Conservation (phyloP, 2,113 vertebrate genomes). For the Labeo rohita region DNA sequence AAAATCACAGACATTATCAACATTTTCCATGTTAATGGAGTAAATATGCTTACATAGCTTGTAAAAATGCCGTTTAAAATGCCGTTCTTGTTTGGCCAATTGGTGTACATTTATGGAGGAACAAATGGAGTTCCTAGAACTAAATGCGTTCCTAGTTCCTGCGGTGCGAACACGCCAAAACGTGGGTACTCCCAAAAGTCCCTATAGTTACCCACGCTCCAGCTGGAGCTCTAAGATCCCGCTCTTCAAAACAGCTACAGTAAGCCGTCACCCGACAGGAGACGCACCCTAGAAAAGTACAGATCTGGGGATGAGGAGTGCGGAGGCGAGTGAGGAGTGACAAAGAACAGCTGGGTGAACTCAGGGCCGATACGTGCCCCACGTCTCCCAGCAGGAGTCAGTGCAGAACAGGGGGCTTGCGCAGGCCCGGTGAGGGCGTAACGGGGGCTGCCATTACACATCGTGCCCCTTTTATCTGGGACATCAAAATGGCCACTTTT, state of each 20-base stretch:
- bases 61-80: too few relatives aligned
- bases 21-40: too few relatives aligned
- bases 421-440: neutral
- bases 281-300: neutral
- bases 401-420: constrained; percentile 28
- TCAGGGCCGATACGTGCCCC: neutral
- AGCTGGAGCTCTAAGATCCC: neutral
- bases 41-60: too few relatives aligned
- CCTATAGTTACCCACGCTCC: constrained; percentile 55
- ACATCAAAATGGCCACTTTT: constrained; percentile 51
- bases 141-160: too few relatives aligned
- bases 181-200: too few relatives aligned
- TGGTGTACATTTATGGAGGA: too few relatives aligned
- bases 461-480: constrained; percentile 35
- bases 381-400: constrained; percentile 54
- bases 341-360: constrained; percentile 59
- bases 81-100: too few relatives aligned
- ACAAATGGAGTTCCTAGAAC: too few relatives aligned
- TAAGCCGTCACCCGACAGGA: neutral
- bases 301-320: constrained; percentile 50
- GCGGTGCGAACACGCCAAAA: too few relatives aligned
- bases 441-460: constrained; percentile 34
- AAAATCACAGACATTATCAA: too few relatives aligned
- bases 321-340: constrained; percentile 46
- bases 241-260: neutral